Conservation (phyloP, 2,888 invertebrate species). For the Falcaria lacertinaria region DNA sequence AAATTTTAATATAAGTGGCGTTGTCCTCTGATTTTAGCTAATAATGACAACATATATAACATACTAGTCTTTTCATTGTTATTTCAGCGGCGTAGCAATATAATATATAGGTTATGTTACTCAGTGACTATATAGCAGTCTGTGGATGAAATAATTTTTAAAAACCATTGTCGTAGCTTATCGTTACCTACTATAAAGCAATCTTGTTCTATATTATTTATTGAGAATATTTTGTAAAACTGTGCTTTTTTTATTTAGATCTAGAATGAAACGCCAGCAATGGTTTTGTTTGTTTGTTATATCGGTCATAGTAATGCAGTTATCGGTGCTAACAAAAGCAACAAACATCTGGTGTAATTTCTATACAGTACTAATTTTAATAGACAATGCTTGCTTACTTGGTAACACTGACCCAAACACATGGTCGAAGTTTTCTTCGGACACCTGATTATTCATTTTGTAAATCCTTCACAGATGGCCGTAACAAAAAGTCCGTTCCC, state of each 20-base stretch:
- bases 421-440: slow-evolving; percentile 34
- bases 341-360: slow-evolving; percentile 59
- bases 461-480: slow-evolving; percentile 59
- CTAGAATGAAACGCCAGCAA: background rate
- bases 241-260: background rate
- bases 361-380: slow-evolving; percentile 25
- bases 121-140: too few species aligned
- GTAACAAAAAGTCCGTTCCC: slow-evolving; percentile 56
- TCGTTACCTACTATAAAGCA: too few species aligned
- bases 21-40: too few species aligned
- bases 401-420: slow-evolving; percentile 52
- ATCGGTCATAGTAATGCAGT: slow-evolving; percentile 20
- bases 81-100: too few species aligned
- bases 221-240: too few species aligned
- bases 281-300: slow-evolving; percentile 32
- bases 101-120: too few species aligned
- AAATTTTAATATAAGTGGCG: too few species aligned
- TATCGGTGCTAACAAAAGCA: slow-evolving; percentile 35
- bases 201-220: too few species aligned
- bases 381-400: slow-evolving; percentile 33
- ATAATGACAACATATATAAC: too few species aligned
- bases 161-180: too few species aligned
- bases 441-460: slow-evolving; percentile 63
- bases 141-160: too few species aligned
- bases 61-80: too few species aligned